Evolutionary conservation across 2,888 invertebrate genomes (phyloP).

Genomic region (Dicycla oo): DNA sequence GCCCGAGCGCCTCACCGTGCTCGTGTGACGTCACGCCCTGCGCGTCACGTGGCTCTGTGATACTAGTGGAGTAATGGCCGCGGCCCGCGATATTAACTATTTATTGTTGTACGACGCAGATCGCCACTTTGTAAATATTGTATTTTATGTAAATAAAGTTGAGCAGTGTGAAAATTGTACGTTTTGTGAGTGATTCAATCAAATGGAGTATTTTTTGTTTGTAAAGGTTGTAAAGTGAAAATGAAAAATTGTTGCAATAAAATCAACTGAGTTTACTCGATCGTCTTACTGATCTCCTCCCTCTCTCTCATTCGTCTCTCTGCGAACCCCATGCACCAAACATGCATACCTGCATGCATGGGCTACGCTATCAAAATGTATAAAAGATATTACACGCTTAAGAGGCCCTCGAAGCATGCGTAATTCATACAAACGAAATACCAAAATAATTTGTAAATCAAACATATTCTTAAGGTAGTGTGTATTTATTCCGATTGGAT

Average conservation of each 20-base stretch:
- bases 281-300: constrained; percentile 13
- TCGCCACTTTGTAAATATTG: constrained; percentile 82
- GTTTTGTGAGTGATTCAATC: constrained; percentile 71
- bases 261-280: constrained; percentile 56
- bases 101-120: constrained; percentile 78
- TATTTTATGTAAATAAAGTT: constrained; percentile 87
- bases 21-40: constrained; percentile 80
- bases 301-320: not conserved
- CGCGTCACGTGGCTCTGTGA: constrained; percentile 79
- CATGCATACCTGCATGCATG: too few relatives aligned
- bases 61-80: constrained; percentile 33
- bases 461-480: too few relatives aligned
- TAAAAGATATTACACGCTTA: too few relatives aligned
- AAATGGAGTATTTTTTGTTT: constrained; percentile 81
- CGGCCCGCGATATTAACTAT: constrained; percentile 69
- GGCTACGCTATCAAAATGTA: not conserved
- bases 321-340: not conserved
- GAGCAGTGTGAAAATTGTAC: constrained; percentile 76
- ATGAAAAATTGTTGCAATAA: constrained; percentile 82
- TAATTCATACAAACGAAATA: too few relatives aligned
- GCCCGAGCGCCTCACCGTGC: constrained; percentile 87
- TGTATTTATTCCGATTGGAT: too few relatives aligned
- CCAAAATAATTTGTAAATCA: too few relatives aligned
- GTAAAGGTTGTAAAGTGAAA: constrained; percentile 84
- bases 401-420: too few relatives aligned